phyloP scores from a whole-genome alignment of 2,797 vertebrate species.

The Cryptoblepharus egeriae region DNA sequence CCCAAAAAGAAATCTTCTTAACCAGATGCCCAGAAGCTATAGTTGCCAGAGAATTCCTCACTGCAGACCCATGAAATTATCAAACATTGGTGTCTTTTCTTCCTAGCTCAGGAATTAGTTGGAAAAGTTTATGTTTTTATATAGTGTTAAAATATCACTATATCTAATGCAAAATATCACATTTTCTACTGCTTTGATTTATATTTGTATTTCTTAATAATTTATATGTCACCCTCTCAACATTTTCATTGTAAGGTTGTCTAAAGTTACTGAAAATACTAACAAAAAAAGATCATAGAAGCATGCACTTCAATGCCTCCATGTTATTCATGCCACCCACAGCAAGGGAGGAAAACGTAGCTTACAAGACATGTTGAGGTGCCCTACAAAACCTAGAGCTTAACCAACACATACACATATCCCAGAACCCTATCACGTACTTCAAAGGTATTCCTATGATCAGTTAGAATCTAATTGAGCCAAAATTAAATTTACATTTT shows the following conservation, averaged over 20 bases:
- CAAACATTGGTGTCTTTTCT: not conserved
- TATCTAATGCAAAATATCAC: too few species aligned
- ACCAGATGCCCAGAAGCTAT: not conserved
- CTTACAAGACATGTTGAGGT: too few species aligned
- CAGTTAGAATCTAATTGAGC: too few species aligned
- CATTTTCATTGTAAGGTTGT: not conserved
- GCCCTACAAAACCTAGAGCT: too few species aligned
- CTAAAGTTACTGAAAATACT: not conserved
- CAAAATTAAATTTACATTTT: too few species aligned
- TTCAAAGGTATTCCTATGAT: too few species aligned
- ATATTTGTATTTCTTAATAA: not conserved
- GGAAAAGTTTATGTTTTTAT: not conserved
- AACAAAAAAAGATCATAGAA: not conserved
- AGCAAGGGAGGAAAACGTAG: too few species aligned
- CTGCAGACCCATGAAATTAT: not conserved
- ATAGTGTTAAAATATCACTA: not conserved
- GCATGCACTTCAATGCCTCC: too few species aligned
- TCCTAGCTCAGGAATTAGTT: not conserved
- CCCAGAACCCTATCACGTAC: too few species aligned
- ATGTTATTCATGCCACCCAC: too few species aligned
- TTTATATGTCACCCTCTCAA: not conserved
- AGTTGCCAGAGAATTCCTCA: not conserved
- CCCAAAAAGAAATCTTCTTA: too few species aligned
- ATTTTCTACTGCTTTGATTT: not conserved
- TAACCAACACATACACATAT: too few species aligned